Conservation (phyloP, 1,140 invertebrate species). For the Varroa destructor region DNA sequence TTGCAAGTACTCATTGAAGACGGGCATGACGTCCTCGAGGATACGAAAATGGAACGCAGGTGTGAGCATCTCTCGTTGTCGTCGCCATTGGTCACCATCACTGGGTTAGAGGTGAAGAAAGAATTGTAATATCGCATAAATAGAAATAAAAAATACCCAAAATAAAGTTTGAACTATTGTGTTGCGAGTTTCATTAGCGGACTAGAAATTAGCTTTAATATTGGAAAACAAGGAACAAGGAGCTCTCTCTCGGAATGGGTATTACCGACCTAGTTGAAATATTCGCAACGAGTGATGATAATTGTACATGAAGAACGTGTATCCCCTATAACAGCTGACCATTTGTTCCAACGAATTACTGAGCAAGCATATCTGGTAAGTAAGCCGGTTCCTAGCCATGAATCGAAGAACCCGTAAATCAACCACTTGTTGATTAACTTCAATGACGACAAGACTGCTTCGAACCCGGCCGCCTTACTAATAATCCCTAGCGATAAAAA, state of each 20-base stretch:
- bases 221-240: too few species aligned
- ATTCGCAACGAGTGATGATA: too few species aligned
- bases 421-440: background rate
- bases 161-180: too few species aligned
- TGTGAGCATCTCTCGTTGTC: conserved; percentile 65
- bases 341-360: too few species aligned
- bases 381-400: conserved; percentile 10
- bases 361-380: conserved; percentile 8
- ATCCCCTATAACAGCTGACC: too few species aligned
- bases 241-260: too few species aligned
- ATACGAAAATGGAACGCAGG: conserved; percentile 78
- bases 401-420: background rate
- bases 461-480: background rate
- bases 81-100: conserved; percentile 58
- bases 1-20: conserved; percentile 60
- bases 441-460: background rate
- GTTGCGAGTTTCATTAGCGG: too few species aligned
- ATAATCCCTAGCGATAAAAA: background rate
- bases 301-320: too few species aligned
- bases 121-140: too few species aligned
- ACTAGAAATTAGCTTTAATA: background rate
- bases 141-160: too few species aligned
- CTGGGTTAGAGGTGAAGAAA: conserved; percentile 36
- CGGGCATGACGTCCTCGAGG: conserved; percentile 61
- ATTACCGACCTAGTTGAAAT: too few species aligned